Evolutionary conservation across 2,113 vertebrate species (phyloP).

Genomic region (Excalfactoria chinensis): DNA sequence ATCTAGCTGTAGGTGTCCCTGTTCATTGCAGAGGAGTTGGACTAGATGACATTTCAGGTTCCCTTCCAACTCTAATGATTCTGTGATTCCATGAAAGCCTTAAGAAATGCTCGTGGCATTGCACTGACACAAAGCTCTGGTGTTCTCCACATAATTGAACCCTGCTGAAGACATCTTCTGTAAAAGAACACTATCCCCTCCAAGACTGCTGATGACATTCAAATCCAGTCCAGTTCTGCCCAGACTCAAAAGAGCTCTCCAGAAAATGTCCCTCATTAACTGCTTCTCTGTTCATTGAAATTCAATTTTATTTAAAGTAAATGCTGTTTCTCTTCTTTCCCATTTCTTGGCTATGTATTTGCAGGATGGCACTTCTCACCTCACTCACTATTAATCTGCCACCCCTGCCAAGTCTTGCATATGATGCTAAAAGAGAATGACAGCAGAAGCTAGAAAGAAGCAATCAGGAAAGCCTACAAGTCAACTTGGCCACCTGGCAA

Average conservation of each 20-base stretch:
- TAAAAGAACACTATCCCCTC: not conserved
- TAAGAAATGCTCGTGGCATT: not conserved
- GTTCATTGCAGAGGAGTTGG: too few relatives aligned
- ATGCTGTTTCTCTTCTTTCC: not conserved
- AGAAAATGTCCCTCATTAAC: not conserved
- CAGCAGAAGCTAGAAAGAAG: not conserved
- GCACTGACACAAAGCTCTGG: not conserved
- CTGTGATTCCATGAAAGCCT: not conserved
- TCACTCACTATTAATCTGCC: not conserved
- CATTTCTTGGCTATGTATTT: not conserved
- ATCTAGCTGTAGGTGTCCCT: too few relatives aligned
- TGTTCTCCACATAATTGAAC: not conserved
- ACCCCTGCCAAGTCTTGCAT: not conserved
- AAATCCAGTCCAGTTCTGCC: not conserved
- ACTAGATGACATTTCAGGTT: too few relatives aligned
- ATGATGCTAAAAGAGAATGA: not conserved
- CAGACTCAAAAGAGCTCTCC: not conserved
- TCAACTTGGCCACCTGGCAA: not conserved
- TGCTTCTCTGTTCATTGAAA: not conserved
- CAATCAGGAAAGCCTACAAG: not conserved
- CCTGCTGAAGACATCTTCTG: not conserved
- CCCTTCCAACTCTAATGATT: too few relatives aligned
- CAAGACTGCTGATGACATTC: not conserved
- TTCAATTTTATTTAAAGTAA: not conserved
- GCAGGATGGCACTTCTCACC: not conserved